A percentile compares a stretch with the other conserved stretches of the same genome.
These are phyloP conservation scores for Penelope pileata DNA, from an alignment of 2,113 vertebrate species.

Conservation along the genomic window DNA sequence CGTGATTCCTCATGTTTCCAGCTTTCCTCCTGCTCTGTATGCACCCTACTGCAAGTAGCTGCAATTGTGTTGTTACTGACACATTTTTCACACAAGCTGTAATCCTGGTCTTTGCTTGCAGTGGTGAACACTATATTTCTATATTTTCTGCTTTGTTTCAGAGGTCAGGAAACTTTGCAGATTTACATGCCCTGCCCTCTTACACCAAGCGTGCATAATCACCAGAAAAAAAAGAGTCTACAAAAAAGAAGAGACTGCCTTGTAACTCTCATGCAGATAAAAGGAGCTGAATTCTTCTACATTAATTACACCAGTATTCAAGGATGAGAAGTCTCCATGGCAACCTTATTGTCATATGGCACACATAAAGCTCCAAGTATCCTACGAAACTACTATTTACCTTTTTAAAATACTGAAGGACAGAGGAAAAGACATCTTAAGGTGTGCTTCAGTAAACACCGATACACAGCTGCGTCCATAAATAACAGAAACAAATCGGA, in stretches of 20 bases:
- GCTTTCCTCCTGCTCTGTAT: not conserved
- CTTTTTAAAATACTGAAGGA: not conserved
- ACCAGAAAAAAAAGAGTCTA: not conserved
- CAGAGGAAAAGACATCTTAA: not conserved
- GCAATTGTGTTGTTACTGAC: not conserved
- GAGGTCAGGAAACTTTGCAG: not conserved
- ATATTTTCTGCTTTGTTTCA: not conserved
- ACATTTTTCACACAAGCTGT: not conserved
- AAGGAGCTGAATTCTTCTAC: constrained; percentile 53
- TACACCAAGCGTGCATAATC: not conserved
- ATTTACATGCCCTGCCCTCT: constrained; percentile 9
- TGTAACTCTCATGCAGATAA: constrained; percentile 40
- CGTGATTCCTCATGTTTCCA: not conserved
- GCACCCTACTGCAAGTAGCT: not conserved
- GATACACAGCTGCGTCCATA: not conserved
- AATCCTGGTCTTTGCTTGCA: not conserved
- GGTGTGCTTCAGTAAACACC: not conserved
- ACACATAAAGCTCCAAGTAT: not conserved
- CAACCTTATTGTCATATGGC: constrained; percentile 69
- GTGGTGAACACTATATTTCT: not conserved
- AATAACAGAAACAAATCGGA: constrained; percentile 12
- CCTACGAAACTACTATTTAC: constrained; percentile 18
- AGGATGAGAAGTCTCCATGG: constrained; percentile 67
- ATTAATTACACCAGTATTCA: constrained; percentile 65
- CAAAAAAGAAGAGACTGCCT: not conserved